Base-by-base conservation (phyloP, 2,888 invertebrate species). In the Strigamia crassipes region DNA sequence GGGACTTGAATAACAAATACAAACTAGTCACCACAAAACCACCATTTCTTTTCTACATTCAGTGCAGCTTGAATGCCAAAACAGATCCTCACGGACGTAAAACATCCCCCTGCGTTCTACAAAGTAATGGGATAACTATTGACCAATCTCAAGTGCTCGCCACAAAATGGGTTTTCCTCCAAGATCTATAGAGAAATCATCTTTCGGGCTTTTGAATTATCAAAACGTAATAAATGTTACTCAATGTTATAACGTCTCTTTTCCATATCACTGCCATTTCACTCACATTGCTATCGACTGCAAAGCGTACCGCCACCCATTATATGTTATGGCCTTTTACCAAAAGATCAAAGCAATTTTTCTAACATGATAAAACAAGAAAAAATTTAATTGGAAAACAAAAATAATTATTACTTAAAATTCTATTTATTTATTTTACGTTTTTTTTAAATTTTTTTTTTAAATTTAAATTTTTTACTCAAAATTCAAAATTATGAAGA, bases 101-200 rank as follows among this genome's bases (percentile, higher is more conserved):
- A 61, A 61, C 61, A 61, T 61, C 23, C 61, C 23, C 61, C 18
- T n/a, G n/a, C 15, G 10, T 23, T 61, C 61, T 23, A 61, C 61
- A 61, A 61, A 61, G 61, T 61, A 61, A 61, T 61, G 61, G 61
- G 61, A 61, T 61, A 61, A 61, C 61, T 61, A 61, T 61, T 61
- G 61, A 18, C 61, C 61, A 61, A 61, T 61, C 61, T 61, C 61
- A 61, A 61, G 18, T 61, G 61, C 21, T 23, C 21, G 21, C 23
- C 61, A 12, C 61, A 61, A 61, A 61, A 61, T 61, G 61, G 61
- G 61, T 61, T 61, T 61, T 61, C 18, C 21, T 61, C 12, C 6
- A 61, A 61, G 61, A 61, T 61, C 61, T 61, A 23, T 18, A 61
- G 61, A 61, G 61, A 61, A 61, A 61, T 61, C 61, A 61, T 61